Conservation (phyloP, 1,140 invertebrate species). For the Dendrolimus kikuchii region DNA sequence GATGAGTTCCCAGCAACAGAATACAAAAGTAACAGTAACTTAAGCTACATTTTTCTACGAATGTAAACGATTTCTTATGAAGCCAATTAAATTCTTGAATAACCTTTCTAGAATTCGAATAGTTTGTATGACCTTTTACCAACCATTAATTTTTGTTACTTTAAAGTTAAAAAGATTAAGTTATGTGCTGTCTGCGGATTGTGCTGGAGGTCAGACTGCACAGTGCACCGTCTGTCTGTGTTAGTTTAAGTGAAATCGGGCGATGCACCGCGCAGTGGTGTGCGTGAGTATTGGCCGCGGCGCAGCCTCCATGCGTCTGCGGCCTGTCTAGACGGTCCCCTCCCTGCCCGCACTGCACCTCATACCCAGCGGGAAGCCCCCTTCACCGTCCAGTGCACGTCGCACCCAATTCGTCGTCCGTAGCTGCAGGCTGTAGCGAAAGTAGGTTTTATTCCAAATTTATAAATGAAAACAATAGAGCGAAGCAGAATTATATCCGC, state of each 20-base stretch:
- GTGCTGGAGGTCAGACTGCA: conserved; percentile 39
- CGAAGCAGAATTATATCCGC: too few relatives aligned
- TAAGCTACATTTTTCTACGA: too few relatives aligned
- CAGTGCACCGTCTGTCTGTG: conserved; percentile 21
- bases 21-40: too few relatives aligned
- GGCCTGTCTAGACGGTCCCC: conserved; percentile 62
- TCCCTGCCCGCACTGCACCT: conserved; percentile 11
- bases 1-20: too few relatives aligned
- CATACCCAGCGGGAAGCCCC: conserved; percentile 11
- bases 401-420: conserved; percentile 7
- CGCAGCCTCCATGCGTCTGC: conserved; percentile 67
- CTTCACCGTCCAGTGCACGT: conserved; percentile 12
- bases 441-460: too few relatives aligned
- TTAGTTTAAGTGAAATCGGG: conserved; percentile 27
- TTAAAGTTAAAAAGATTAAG: too few relatives aligned
- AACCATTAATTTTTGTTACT: too few relatives aligned
- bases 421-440: neutral
- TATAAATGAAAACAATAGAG: too few relatives aligned
- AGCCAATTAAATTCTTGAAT: too few relatives aligned
- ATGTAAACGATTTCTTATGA: too few relatives aligned
- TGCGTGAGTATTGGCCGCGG: conserved; percentile 41
- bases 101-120: too few relatives aligned
- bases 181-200: neutral
- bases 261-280: conserved; percentile 41
- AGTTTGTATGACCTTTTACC: too few relatives aligned